Base-by-base conservation (phyloP, 2,113 vertebrate species). In the Alosa alosa region DNA sequence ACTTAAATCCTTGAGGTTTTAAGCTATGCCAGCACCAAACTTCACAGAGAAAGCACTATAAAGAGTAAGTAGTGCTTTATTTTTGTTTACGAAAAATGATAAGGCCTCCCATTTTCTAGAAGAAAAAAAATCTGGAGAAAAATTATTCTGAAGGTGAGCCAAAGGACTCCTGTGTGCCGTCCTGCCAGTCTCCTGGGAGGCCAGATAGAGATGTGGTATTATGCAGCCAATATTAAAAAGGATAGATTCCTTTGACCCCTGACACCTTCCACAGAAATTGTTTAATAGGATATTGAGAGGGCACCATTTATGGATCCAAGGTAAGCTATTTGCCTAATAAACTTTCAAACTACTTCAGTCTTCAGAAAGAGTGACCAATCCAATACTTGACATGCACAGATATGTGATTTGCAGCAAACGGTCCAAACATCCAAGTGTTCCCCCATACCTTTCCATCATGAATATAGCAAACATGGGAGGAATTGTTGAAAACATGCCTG, bases 261-360 rank as follows among this genome's bases (percentile, higher is more conserved):
- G 44, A 83, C 68, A 82, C 87, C 87, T 86, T 9, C 49, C 41
- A 57, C 47, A 87, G 84, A 91, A 91, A 91, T 91, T 82, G 87
- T 89, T 90, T 92, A 92, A 92, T 90, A 90, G 90, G 91, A 92
- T 92, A 91, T 89, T 85, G 91, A 88, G 87, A 87, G 88, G 81
- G 85, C 81, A 72, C 75, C 83, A 44, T 88, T 92, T 90, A 91
- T 91, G 84, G 91, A 91, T 90, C 86, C 22, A 60, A 87, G 82
- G 86, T 64, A 49, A 88, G 89, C 88, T 90, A 89, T 92, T 91
- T 91, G 88, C 90, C 85, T 91, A 92, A 92, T 91, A 86, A 90
- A 86, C 88, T 90, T 91, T 88, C 55, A 82, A 86, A 83, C 44
- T 44, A 84, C 84, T 72, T 17, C 31, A 78, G 72, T 78, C 31